Base-by-base conservation (phyloP, 2,888 invertebrate genomes). In the Lottia gigantea region DNA sequence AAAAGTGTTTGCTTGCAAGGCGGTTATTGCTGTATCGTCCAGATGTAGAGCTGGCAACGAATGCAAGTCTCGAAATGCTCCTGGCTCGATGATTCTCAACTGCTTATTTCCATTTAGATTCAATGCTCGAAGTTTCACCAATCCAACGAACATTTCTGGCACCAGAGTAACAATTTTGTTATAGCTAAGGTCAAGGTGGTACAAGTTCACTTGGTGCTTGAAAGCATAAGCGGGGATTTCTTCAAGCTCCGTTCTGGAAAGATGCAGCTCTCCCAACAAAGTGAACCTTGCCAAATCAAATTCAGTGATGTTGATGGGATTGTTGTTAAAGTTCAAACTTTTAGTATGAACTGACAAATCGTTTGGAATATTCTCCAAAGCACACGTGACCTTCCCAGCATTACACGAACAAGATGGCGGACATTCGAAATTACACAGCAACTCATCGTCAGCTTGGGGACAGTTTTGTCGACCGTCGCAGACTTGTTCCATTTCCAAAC, bases 371-470 rank as follows among this genome's bases (percentile, higher is more conserved):
- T 55, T 26, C 15, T 65, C 66, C 15, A 68, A 49, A 47, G 12
- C 19, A 40, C 46, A 25, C 25, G 23, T 46, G 62, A 65, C 64
- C 40, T 65, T 45, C 1, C 47, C 63, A 40, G 23, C 46, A 16
- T 14, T 55, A 67, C 71, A 71, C 15, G 1, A 16, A 45, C 46
- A 47, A 11, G 16, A n/a, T 11, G 16, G 8, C 1, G 46, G 49
- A 25, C 67, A 64, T 11, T 16, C 16, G n/a, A 45, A 23, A 4
- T 45, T 40, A 61, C 71, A 71, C 15, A 31, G 25, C 23, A 31
- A 23, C 45, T 71, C 71, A 62, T 71, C 71, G 40, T 71, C 71
- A 4, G 40, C 68, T 16, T 49, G 15, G 15, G 61, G 71, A 26
- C 71, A 71, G 65, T 68, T 23, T 16, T 23, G 15, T 1, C 46